These are phyloP conservation scores for Falcunculus frontatus DNA, from an alignment of 2,113 vertebrate genomes.

Conservation along the genomic window DNA sequence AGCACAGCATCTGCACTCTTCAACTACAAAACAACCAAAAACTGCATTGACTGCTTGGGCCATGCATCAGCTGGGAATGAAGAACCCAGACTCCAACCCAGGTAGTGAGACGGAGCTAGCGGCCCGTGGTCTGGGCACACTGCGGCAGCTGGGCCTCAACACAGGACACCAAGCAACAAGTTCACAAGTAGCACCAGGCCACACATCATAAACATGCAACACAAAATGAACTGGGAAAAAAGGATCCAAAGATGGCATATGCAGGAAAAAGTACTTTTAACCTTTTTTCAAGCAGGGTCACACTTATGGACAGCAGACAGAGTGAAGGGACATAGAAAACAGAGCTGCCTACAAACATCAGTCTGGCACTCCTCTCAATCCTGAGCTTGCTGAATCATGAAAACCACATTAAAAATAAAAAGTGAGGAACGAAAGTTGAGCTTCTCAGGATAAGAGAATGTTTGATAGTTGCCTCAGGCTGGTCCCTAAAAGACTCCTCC, in stretches of 20 bases:
- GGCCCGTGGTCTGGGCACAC: background rate
- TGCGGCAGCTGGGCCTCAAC: background rate
- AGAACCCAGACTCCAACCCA: background rate
- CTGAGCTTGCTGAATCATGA: background rate
- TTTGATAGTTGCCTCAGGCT: background rate
- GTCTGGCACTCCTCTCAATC: background rate
- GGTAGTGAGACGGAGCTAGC: background rate
- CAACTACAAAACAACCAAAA: background rate
- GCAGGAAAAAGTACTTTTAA: background rate
- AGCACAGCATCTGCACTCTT: background rate
- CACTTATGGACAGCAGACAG: background rate
- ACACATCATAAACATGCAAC: background rate
- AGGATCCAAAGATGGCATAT: background rate
- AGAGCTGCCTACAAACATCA: background rate
- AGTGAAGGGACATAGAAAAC: background rate
- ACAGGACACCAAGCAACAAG: background rate
- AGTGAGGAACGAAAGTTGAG: background rate
- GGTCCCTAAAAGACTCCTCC: background rate
- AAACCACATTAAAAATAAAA: background rate
- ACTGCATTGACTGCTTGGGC: background rate
- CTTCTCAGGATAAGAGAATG: background rate
- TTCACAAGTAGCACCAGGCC: background rate
- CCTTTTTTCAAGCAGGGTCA: background rate
- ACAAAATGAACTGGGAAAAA: background rate
- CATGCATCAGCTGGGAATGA: background rate